A percentile compares a stretch with the other conserved stretches of the same genome.
Conservation (phyloP, 2,113 vertebrate genomes). For the Oxyruncus cristatus region DNA sequence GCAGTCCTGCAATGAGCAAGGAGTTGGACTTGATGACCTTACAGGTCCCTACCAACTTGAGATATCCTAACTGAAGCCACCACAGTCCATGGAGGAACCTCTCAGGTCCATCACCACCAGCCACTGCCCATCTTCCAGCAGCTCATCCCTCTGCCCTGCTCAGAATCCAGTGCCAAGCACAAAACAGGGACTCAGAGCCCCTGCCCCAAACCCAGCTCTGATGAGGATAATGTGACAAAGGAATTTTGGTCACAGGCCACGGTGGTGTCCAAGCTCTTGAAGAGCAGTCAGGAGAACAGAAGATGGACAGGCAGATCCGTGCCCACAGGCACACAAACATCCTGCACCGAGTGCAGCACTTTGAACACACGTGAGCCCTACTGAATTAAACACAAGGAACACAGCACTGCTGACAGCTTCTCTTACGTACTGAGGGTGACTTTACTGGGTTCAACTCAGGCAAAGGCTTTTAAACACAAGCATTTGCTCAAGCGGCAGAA, state of each 20-base stretch:
- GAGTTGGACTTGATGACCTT: background rate
- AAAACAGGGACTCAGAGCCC: no score
- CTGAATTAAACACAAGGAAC: background rate
- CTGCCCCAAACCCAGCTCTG: background rate
- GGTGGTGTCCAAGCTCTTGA: background rate
- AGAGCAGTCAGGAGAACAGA: background rate
- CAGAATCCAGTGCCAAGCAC: background rate
- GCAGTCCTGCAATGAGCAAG: background rate
- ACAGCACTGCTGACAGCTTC: background rate
- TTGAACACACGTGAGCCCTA: background rate
- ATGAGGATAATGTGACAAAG: background rate
- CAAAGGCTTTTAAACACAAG: background rate
- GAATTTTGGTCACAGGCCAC: fast-evolving
- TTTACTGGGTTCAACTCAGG: background rate
- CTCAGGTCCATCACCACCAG: background rate
- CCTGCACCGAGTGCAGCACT: fast-evolving
- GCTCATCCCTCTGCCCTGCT: background rate
- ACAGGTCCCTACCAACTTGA: background rate
- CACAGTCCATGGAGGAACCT: background rate
- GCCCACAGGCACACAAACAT: background rate
- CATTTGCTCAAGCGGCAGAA: background rate
- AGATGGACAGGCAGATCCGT: background rate
- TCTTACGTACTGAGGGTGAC: background rate
- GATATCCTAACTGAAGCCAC: background rate
- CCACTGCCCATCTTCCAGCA: background rate